Evolutionary conservation across 2,797 vertebrate genomes (phyloP).

Genomic region (Hafferia zeledoni): DNA sequence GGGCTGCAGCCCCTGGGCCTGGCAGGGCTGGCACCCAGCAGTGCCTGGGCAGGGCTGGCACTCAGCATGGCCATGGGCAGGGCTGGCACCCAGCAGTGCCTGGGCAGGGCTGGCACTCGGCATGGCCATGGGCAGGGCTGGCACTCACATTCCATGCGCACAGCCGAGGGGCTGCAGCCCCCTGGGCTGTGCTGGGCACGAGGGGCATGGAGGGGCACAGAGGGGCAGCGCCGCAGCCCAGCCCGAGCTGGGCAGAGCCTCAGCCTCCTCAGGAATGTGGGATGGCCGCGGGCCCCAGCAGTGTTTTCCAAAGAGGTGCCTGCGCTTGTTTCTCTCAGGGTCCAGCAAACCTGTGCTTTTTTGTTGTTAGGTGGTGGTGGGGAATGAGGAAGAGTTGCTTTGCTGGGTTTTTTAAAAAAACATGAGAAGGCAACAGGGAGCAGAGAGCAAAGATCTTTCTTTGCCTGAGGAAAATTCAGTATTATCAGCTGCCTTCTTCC

Average conservation of each 20-base stretch:
- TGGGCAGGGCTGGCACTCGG: too few relatives aligned
- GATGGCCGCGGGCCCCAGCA: constrained; percentile 57
- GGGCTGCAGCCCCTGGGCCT: too few relatives aligned
- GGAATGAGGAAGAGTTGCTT: neutral
- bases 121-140: too few relatives aligned
- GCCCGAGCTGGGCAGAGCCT: neutral
- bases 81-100: too few relatives aligned
- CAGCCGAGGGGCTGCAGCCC: too few relatives aligned
- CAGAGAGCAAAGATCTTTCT: neutral
- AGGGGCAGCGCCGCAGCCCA: too few relatives aligned
- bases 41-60: too few relatives aligned
- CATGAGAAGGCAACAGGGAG: neutral
- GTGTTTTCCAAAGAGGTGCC: constrained; percentile 45
- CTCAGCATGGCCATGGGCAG: too few relatives aligned
- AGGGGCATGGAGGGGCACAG: too few relatives aligned
- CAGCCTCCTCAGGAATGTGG: constrained; percentile 53
- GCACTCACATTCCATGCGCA: too few relatives aligned
- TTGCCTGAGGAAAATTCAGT: neutral
- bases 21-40: too few relatives aligned
- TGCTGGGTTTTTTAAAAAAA: neutral
- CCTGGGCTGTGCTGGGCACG: too few relatives aligned
- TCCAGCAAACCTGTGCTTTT: neutral
- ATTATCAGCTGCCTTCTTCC: neutral
- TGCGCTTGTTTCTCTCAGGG: constrained; percentile 15
- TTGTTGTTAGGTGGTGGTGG: neutral